A percentile compares a stretch with the other conserved stretches of the same genome.
Evolutionary conservation across 2,113 vertebrate species (phyloP).

Genomic region (zebrafish (Danio rerio)): GRCz12tu NC_133185.1:31295001-31295500

Average conservation of each 20-base stretch:
- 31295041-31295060: too few species aligned
- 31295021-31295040: too few species aligned
- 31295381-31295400: conserved; percentile 5
- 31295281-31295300: conserved; percentile 1
- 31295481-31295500: conserved; percentile 22
- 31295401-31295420: conserved; percentile 19
- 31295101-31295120: too few species aligned
- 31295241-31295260: conserved; percentile 28
- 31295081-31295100: too few species aligned
- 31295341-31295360: background rate
- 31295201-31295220: background rate
- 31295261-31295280: conserved; percentile 27
- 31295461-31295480: conserved; percentile 9
- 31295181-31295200: background rate
- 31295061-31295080: too few species aligned
- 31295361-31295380: conserved; percentile 25
- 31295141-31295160: too few species aligned
- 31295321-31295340: conserved; percentile 47
- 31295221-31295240: background rate
- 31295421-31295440: conserved; percentile 10
- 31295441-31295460: background rate
- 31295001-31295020: too few species aligned
- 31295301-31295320: conserved; percentile 20
- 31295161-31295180: background rate
- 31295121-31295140: too few species aligned